Evolutionary conservation across 2,888 invertebrate species (phyloP).

Genomic region (Tribolium freemani): DNA sequence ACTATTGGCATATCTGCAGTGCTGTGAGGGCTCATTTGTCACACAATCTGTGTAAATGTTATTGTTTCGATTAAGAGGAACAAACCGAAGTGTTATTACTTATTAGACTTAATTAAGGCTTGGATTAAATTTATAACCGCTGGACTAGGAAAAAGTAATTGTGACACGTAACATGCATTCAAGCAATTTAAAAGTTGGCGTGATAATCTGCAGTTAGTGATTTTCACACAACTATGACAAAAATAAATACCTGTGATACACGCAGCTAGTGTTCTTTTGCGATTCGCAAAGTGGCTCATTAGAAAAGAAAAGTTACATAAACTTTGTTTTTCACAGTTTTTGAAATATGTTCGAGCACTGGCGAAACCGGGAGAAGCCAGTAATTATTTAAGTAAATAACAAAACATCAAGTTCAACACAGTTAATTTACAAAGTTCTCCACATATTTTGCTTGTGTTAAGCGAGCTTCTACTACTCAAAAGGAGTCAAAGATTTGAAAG

Average conservation of each 20-base stretch:
- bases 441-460: too few relatives aligned
- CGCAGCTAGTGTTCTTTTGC: not conserved
- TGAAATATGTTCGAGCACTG: not conserved
- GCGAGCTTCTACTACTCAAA: too few relatives aligned
- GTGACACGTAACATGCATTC: not conserved
- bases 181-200: not conserved
- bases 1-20: constrained; percentile 3
- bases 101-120: too few relatives aligned
- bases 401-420: too few relatives aligned
- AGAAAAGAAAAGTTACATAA: not conserved
- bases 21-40: not conserved
- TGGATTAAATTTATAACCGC: too few relatives aligned
- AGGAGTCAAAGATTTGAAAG: too few relatives aligned
- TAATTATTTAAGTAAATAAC: too few relatives aligned
- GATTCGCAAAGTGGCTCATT: not conserved
- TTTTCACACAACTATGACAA: not conserved
- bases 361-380: too few relatives aligned
- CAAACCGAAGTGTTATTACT: too few relatives aligned
- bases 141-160: not conserved
- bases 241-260: not conserved
- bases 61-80: not conserved
- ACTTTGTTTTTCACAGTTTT: not conserved
- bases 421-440: too few relatives aligned
- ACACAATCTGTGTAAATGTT: not conserved
- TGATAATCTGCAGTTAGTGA: not conserved